Evolutionary conservation across 2,113 vertebrate genomes (phyloP).

Genomic region (Tachuris rubrigastra): DNA sequence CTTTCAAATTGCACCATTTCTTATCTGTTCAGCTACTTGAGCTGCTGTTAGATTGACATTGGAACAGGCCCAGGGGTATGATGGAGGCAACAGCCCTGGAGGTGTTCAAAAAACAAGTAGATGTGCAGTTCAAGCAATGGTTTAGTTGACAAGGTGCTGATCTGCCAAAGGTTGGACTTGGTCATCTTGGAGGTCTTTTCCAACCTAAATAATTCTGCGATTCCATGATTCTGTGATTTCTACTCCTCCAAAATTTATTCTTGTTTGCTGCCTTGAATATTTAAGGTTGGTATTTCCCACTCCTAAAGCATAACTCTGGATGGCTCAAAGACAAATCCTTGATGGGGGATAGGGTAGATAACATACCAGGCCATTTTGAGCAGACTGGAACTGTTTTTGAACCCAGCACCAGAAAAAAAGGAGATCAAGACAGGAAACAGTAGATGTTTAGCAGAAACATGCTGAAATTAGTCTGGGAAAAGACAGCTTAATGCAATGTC

Average conservation of each 20-base stretch:
- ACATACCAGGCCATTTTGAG: background rate
- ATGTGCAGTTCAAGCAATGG: background rate
- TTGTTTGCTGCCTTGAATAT: background rate
- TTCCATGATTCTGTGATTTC: background rate
- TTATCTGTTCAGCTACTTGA: background rate
- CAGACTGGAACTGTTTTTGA: background rate
- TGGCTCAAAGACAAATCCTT: background rate
- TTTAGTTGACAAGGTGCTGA: background rate
- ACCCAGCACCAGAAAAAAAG: fast-evolving
- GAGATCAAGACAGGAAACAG: background rate
- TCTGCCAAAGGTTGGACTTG: background rate
- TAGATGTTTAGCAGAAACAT: background rate
- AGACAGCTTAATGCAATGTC: background rate
- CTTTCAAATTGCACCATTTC: background rate
- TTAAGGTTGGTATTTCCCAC: background rate
- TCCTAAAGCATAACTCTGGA: background rate
- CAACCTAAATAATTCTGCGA: background rate
- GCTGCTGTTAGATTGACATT: background rate
- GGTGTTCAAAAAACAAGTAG: background rate
- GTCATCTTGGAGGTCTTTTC: background rate
- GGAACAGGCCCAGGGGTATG: background rate
- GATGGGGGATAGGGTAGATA: background rate
- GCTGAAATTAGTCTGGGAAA: background rate
- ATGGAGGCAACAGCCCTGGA: background rate
- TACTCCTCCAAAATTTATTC: background rate